Percentiles rank a stretch among this genome's conserved stretches.
These are phyloP conservation scores for Phycodurus eques DNA, from an alignment of 2,113 vertebrate genomes.

Conservation along the genomic window DNA sequence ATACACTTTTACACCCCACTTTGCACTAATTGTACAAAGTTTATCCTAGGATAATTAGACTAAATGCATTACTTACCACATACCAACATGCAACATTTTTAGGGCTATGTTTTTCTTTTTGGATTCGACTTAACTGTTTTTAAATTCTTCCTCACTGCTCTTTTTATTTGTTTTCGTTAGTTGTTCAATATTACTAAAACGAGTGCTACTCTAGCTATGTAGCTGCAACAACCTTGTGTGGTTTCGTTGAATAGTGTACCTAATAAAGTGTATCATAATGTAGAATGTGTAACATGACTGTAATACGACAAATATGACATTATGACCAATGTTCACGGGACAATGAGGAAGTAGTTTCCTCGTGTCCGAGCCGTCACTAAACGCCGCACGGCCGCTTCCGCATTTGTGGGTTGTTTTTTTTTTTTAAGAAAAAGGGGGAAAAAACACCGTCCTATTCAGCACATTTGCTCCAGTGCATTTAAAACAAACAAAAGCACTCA, in stretches of 20 bases:
- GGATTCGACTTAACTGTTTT: neutral
- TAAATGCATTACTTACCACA: neutral
- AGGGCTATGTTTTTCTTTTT: neutral
- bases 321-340: constrained; percentile 7
- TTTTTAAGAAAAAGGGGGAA: neutral
- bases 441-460: neutral
- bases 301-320: neutral
- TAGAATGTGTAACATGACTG: neutral
- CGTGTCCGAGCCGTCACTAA: constrained; percentile 31
- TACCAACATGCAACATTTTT: neutral
- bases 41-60: too few relatives aligned
- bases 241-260: neutral
- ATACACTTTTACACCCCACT: too few relatives aligned
- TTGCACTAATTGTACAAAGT: too few relatives aligned
- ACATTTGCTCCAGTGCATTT: neutral
- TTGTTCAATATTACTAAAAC: neutral
- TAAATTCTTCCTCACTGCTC: neutral
- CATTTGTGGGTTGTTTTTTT: neutral
- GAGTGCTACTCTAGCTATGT: neutral
- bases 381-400: constrained; percentile 23
- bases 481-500: neutral
- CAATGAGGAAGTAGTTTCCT: constrained; percentile 25
- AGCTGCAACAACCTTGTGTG: neutral
- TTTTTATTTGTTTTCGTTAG: neutral
- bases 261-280: neutral